Conservation (phyloP, 1,140 invertebrate genomes). For the Calliopsis andreniformis region DNA sequence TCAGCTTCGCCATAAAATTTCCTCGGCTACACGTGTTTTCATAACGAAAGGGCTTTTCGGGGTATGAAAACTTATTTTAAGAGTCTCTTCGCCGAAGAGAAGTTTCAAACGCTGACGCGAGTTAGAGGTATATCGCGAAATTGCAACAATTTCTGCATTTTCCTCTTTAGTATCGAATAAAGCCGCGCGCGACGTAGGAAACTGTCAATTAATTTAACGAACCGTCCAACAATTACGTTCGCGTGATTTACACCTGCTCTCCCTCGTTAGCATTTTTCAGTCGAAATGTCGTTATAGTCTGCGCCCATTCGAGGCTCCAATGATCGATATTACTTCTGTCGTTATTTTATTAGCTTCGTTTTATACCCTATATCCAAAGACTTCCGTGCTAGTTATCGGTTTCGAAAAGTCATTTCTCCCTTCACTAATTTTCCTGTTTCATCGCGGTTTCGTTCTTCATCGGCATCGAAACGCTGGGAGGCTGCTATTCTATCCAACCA, state of each 20-base stretch:
- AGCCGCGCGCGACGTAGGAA: not conserved
- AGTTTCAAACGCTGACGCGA: not conserved
- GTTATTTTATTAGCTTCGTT: conserved; percentile 49
- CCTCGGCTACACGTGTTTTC: not conserved
- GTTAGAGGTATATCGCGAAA: not conserved
- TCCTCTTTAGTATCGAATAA: not conserved
- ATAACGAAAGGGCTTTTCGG: not conserved
- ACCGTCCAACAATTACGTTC: no score
- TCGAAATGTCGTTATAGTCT: not conserved
- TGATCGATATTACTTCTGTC: conserved; percentile 1
- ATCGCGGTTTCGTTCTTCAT: conserved; percentile 3
- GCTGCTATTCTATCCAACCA: not conserved
- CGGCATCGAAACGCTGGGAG: not conserved
- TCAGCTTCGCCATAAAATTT: not conserved
- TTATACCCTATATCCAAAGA: not conserved
- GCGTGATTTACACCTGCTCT: no score
- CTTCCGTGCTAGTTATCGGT: conserved; percentile 37
- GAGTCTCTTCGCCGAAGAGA: not conserved
- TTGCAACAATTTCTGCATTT: not conserved
- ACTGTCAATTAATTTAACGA: no score
- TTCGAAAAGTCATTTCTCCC: conserved; percentile 16
- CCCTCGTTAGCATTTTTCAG: no score
- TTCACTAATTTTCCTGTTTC: conserved; percentile 54
- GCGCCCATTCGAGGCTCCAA: no score
- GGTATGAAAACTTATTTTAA: conserved; percentile 17